A percentile compares a stretch with the other conserved stretches of the same genome.
Evolutionary conservation across 2,797 vertebrate species (phyloP).

Genomic region (Yasuhikotakia modesta): DNA sequence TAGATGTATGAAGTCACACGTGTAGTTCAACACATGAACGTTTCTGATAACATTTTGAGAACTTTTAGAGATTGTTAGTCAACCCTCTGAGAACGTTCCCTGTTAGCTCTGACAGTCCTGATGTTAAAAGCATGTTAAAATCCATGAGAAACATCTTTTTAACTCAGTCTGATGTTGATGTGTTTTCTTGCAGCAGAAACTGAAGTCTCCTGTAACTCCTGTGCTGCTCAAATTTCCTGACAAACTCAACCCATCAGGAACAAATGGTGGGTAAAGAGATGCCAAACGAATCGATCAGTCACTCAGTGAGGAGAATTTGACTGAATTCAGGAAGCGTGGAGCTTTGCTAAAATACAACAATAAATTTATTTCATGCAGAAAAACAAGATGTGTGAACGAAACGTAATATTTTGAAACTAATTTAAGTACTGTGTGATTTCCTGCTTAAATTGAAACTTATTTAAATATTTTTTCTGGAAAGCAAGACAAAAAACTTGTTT

Average conservation of each 20-base stretch:
- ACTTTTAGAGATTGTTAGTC: too few relatives aligned
- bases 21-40: too few relatives aligned
- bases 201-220: constrained; percentile 78
- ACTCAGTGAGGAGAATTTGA: background rate
- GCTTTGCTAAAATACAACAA: background rate
- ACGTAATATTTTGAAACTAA: too few relatives aligned
- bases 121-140: background rate
- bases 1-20: too few relatives aligned
- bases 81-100: too few relatives aligned
- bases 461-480: too few relatives aligned
- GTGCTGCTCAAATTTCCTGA: constrained; percentile 62
- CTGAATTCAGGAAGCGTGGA: background rate
- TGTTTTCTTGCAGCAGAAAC: constrained; percentile 69
- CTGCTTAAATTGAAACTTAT: too few relatives aligned
- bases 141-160: background rate
- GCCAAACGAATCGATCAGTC: background rate
- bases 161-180: background rate
- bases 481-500: too few relatives aligned
- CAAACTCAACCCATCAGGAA: constrained; percentile 34
- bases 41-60: too few relatives aligned
- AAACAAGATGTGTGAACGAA: background rate
- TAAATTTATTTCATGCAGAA: constrained; percentile 3
- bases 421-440: too few relatives aligned
- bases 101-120: too few relatives aligned
- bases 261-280: constrained; percentile 62